Percentiles rank a stretch among this genome's conserved stretches.
Conservation (phyloP, 2,888 invertebrate genomes). For the Drosophila nr. medialis region DNA sequence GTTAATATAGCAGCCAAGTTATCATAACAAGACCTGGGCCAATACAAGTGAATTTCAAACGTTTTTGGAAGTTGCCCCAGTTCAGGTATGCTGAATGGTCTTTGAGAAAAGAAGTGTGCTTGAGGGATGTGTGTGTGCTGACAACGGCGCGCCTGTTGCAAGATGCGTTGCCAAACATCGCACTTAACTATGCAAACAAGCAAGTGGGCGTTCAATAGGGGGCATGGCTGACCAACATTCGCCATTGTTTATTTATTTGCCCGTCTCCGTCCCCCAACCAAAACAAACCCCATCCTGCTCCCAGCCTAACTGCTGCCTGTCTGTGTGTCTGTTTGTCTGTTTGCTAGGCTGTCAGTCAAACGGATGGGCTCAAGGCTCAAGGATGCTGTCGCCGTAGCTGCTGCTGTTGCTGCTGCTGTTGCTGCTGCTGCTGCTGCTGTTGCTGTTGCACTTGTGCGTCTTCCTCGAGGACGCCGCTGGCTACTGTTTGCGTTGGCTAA, state of each 20-base stretch:
- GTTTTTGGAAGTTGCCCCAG: slow-evolving; percentile 1
- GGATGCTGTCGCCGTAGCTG: slow-evolving; percentile 51
- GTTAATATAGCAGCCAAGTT: neutral
- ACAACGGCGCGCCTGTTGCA: slow-evolving; percentile 48
- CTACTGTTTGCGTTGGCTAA: slow-evolving; percentile 67
- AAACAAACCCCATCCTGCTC: neutral
- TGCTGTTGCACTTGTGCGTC: slow-evolving; percentile 67
- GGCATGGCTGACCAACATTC: slow-evolving; percentile 38
- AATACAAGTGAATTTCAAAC: neutral
- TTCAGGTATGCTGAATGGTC: slow-evolving; percentile 10
- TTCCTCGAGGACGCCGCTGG: slow-evolving; percentile 49
- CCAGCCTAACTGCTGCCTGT: slow-evolving; percentile 14
- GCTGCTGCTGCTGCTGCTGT: slow-evolving; percentile 48
- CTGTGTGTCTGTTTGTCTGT: slow-evolving; percentile 55
- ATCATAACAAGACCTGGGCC: slow-evolving; percentile 1
- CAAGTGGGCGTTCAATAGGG: slow-evolving; percentile 51
- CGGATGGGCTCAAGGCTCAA: slow-evolving; percentile 66
- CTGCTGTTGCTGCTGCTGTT: slow-evolving; percentile 41
- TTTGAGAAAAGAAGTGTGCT: slow-evolving; percentile 2
- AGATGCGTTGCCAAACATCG: slow-evolving; percentile 73
- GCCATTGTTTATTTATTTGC: slow-evolving; percentile 74
- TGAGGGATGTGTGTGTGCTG: neutral
- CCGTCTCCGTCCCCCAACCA: slow-evolving; percentile 9
- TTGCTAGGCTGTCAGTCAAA: slow-evolving; percentile 69
- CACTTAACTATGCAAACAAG: slow-evolving; percentile 81